phyloP scores from a whole-genome alignment of 2,888 invertebrate genomes.

The Lycaena phlaeas region DNA sequence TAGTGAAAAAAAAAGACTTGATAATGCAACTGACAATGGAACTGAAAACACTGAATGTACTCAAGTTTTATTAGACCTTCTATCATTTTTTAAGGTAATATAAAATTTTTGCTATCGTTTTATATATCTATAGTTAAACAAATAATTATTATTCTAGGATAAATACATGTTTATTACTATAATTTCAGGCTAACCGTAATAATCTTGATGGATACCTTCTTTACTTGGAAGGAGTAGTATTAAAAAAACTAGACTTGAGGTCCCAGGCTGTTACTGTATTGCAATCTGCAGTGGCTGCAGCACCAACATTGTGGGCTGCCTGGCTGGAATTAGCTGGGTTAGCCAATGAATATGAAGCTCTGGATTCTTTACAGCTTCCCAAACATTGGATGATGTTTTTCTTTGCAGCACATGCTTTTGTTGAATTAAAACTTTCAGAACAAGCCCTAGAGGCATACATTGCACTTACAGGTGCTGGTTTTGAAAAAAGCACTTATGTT shows the following conservation, averaged over 20 bases:
- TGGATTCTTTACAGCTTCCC: constrained; percentile 78
- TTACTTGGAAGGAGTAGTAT: constrained; percentile 91
- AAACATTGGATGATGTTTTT: constrained; percentile 96
- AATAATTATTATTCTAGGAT: too few relatives aligned
- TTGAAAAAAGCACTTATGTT: constrained; percentile 90
- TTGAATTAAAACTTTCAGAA: constrained; percentile 91
- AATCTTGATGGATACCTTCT: constrained; percentile 89
- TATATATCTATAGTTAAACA: background rate
- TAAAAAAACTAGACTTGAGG: constrained; percentile 88
- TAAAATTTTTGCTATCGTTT: constrained; percentile 1
- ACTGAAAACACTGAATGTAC: constrained; percentile 53
- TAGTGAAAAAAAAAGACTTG: constrained; percentile 90
- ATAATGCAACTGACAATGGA: constrained; percentile 73
- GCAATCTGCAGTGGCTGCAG: constrained; percentile 81
- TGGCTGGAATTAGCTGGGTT: constrained; percentile 94
- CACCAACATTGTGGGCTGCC: constrained; percentile 94
- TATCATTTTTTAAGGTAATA: constrained; percentile 58
- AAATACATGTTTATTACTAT: constrained; percentile 1
- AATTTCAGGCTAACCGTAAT: constrained; percentile 68
- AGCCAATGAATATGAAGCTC: constrained; percentile 85
- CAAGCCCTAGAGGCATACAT: constrained; percentile 90
- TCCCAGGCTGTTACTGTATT: constrained; percentile 85
- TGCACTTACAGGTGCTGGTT: constrained; percentile 83
- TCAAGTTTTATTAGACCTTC: constrained; percentile 53
- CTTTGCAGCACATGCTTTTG: constrained; percentile 90